A percentile compares a stretch with the other conserved stretches of the same genome.
Evolutionary conservation across 2,888 invertebrate species (phyloP).

Genomic region (Cheilosia urbana): DNA sequence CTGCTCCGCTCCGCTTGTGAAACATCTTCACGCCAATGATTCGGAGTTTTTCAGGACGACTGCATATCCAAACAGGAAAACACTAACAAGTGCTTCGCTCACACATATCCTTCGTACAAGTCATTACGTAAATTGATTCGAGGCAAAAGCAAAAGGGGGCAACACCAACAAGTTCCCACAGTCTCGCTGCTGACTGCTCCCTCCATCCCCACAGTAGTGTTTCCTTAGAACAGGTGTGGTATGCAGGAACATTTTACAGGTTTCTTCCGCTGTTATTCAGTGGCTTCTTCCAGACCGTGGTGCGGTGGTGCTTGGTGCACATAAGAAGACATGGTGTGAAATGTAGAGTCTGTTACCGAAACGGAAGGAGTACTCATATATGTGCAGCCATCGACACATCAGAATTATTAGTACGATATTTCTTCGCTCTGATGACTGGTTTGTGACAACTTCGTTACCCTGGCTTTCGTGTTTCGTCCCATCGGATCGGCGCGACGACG

Average conservation of each 20-base stretch:
- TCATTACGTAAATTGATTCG: slow-evolving; percentile 74
- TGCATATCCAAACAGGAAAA: slow-evolving; percentile 68
- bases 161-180: slow-evolving; percentile 67
- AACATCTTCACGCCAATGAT: slow-evolving; percentile 75
- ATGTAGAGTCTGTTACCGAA: slow-evolving; percentile 52
- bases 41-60: slow-evolving; percentile 74
- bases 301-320: not conserved
- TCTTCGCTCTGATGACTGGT: slow-evolving; percentile 42
- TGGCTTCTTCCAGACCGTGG: slow-evolving; percentile 48
- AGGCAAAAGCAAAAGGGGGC: slow-evolving; percentile 62
- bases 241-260: slow-evolving; percentile 66
- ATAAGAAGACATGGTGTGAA: slow-evolving; percentile 43
- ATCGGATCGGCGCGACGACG: slow-evolving; percentile 28
- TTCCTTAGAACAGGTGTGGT: slow-evolving; percentile 64
- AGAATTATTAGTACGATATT: slow-evolving; percentile 46
- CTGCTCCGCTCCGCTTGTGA: slow-evolving; percentile 12
- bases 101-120: slow-evolving; percentile 64
- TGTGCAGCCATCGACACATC: slow-evolving; percentile 34
- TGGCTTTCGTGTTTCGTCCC: slow-evolving; percentile 32
- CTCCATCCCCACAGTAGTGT: slow-evolving; percentile 15
- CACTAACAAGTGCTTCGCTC: slow-evolving; percentile 55
- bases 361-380: slow-evolving; percentile 52
- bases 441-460: slow-evolving; percentile 59
- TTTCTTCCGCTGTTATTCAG: slow-evolving; percentile 62
- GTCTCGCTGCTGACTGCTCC: slow-evolving; percentile 4